Conservation (phyloP, 2,113 vertebrate species). For the Myanophis thanlyinensis region DNA sequence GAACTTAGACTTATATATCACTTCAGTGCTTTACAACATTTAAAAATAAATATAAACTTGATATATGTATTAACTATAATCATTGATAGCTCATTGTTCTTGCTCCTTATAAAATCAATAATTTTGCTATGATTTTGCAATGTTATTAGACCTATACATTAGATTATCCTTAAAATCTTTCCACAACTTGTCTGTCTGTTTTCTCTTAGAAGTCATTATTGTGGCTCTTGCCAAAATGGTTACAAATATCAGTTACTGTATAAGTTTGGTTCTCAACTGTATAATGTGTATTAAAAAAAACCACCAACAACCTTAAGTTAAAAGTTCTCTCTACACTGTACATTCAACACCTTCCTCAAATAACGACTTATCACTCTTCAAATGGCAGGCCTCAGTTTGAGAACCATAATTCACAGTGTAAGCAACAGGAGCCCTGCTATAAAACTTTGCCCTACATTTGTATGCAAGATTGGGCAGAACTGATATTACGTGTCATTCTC, state of each 20-base stretch:
- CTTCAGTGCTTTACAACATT: no score
- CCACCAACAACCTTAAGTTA: not conserved
- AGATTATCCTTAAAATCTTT: not conserved
- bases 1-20: no score
- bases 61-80: not conserved
- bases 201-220: constrained; percentile 11
- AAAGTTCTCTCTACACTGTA: constrained; percentile 30
- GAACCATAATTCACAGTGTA: constrained; percentile 53
- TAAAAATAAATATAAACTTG: not conserved
- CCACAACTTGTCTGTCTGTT: not conserved
- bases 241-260: not conserved
- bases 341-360: constrained; percentile 60
- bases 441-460: constrained; percentile 75
- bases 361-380: constrained; percentile 68
- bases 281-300: not conserved
- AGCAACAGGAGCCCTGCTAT: constrained; percentile 70
- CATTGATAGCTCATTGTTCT: not conserved
- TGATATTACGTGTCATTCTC: constrained; percentile 53
- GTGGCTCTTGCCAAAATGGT: not conserved
- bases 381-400: constrained; percentile 58
- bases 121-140: not conserved
- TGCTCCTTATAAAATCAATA: not conserved
- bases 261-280: constrained; percentile 7
- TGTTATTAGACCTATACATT: not conserved
- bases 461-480: constrained; percentile 59